Conservation (phyloP, 1,140 invertebrate genomes). For the Drosophila cardini region DNA sequence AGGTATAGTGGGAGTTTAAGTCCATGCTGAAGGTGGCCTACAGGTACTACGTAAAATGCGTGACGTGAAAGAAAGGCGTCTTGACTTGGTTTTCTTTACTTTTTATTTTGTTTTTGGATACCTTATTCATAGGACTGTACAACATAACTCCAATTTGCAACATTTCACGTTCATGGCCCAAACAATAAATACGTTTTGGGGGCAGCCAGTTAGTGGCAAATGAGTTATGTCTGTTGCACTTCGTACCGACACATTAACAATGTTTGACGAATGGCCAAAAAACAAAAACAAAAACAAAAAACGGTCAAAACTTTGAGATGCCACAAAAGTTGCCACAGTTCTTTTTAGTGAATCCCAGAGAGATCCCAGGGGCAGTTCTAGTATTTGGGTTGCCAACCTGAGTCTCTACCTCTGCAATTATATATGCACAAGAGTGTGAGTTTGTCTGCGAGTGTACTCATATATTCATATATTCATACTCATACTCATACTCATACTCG, state of each 20-base stretch:
- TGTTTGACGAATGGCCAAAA: conserved; percentile 65
- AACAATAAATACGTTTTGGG: conserved; percentile 75
- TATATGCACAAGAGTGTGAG: conserved; percentile 19
- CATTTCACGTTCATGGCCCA: conserved; percentile 70
- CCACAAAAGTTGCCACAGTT: conserved; percentile 23
- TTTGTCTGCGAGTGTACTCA: not conserved
- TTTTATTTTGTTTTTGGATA: conserved; percentile 11
- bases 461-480: not conserved
- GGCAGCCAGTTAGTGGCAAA: conserved; percentile 74
- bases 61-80: conserved; percentile 44
- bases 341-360: conserved; percentile 2
- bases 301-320: not conserved
- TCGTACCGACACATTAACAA: conserved; percentile 76
- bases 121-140: conserved; percentile 51
- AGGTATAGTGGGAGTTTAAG: not conserved
- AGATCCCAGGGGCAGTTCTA: conserved; percentile 31
- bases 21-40: conserved; percentile 25
- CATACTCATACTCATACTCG: conserved; percentile 46
- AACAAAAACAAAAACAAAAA: not conserved
- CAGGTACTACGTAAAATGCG: conserved; percentile 39
- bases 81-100: conserved; percentile 61
- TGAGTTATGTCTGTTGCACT: conserved; percentile 80
- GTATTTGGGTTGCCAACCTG: conserved; percentile 67
- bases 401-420: conserved; percentile 60
- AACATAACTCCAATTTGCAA: conserved; percentile 65